phyloP scores from a whole-genome alignment of 2,797 vertebrate genomes.

The Cynodonichthys magdalenae region DNA sequence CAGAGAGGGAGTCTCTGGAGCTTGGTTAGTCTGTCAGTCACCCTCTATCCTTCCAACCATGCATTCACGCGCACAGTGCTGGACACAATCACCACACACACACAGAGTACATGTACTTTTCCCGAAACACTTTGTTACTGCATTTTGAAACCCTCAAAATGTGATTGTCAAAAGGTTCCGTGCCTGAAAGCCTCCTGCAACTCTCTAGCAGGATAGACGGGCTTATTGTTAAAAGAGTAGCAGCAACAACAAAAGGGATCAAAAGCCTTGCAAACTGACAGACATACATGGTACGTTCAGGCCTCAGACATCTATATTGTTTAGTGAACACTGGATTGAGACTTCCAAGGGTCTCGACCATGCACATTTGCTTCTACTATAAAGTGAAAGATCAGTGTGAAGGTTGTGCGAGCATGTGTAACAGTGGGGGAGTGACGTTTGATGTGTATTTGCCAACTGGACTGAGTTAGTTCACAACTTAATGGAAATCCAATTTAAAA shows the following conservation, averaged over 20 bases:
- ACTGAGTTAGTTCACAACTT: conserved; percentile 19
- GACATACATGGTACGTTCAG: conserved; percentile 48
- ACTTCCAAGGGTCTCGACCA: conserved; percentile 36
- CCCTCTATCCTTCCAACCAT: conserved; percentile 52
- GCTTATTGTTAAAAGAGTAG: conserved; percentile 54
- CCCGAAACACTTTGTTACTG: conserved; percentile 50
- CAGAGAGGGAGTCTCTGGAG: conserved; percentile 59
- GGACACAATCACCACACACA: conserved; percentile 36
- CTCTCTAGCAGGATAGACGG: conserved; percentile 56
- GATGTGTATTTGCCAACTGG: conserved; percentile 9
- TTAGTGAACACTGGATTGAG: conserved; percentile 46
- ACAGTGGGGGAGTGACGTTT: conserved; percentile 22
- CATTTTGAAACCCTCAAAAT: conserved; percentile 70
- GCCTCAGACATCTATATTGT: conserved; percentile 54
- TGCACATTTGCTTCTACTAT: conserved; percentile 26
- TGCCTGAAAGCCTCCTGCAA: conserved; percentile 71
- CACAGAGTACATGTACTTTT: conserved; percentile 27
- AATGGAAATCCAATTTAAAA: conserved; percentile 12
- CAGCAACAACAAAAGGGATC: conserved; percentile 64
- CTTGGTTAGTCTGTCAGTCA: conserved; percentile 80
- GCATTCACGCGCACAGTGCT: conserved; percentile 34
- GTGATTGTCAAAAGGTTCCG: conserved; percentile 67
- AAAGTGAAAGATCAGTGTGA: conserved; percentile 29
- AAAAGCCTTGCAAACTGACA: conserved; percentile 65
- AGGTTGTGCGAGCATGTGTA: conserved; percentile 28